A percentile compares a stretch with the other conserved stretches of the same genome.
Evolutionary conservation across 2,888 invertebrate species (phyloP).

Genomic region (Mactromeris polynyma): DNA sequence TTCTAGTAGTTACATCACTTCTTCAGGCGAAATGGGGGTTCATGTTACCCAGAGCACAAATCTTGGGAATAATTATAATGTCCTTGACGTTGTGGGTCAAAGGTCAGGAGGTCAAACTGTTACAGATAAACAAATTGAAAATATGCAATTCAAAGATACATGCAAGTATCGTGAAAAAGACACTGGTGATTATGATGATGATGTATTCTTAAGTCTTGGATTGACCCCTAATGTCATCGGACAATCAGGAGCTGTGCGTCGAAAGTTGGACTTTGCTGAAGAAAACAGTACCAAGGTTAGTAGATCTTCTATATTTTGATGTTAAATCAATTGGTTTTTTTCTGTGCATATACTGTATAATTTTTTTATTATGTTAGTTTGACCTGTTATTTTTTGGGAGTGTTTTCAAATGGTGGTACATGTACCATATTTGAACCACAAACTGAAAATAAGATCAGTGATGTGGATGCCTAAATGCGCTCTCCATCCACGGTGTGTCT

Average conservation of each 20-base stretch:
- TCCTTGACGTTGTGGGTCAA: constrained; percentile 30
- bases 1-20: constrained; percentile 44
- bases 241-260: constrained; percentile 23
- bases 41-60: constrained; percentile 18
- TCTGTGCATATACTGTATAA: no score
- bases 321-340: background rate
- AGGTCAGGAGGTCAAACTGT: constrained; percentile 20
- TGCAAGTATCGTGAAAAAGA: constrained; percentile 53
- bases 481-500: no score
- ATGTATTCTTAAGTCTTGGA: constrained; percentile 51
- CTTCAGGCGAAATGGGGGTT: background rate
- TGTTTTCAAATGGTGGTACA: no score
- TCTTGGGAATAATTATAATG: background rate
- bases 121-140: background rate
- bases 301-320: background rate
- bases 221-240: constrained; percentile 22
- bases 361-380: no score
- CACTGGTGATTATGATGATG: constrained; percentile 62
- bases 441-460: no score
- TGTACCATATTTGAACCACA: no score
- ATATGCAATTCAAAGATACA: constrained; percentile 45
- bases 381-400: no score
- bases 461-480: no score
- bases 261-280: constrained; percentile 60
- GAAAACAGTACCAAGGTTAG: constrained; percentile 28